These are phyloP conservation scores for Quadriops clusia DNA, from an alignment of 2,888 invertebrate genomes.

Conservation along the genomic window DNA sequence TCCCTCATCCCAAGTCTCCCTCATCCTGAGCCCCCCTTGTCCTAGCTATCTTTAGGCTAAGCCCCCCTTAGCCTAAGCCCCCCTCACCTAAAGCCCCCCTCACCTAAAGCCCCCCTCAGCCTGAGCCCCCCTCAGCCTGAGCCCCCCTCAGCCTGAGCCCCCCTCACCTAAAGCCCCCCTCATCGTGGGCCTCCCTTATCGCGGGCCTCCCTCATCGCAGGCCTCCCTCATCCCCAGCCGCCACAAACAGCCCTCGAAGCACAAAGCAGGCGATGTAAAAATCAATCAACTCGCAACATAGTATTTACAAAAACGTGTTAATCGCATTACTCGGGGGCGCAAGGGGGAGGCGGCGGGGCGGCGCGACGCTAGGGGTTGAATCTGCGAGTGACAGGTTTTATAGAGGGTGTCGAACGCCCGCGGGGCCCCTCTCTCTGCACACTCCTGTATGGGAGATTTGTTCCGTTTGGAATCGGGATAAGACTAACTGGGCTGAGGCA, in stretches of 20 bases:
- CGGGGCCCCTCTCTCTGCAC: constrained; percentile 25
- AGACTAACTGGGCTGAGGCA: no score
- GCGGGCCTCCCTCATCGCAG: neutral
- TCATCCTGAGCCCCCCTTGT: no score
- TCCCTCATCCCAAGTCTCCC: no score
- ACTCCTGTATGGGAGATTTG: constrained; percentile 3
- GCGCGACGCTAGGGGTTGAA: constrained; percentile 19
- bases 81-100: neutral
- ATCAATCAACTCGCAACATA: constrained; percentile 29
- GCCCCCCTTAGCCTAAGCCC: no score
- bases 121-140: neutral
- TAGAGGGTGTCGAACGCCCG: constrained; percentile 35
- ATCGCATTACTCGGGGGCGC: constrained; percentile 33
- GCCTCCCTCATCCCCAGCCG: neutral
- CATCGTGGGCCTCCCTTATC: neutral
- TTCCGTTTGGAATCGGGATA: neutral
- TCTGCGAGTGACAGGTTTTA: constrained; percentile 35
- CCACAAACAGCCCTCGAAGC: no score
- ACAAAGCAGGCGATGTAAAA: constrained; percentile 31
- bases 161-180: no score
- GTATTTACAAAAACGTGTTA: constrained; percentile 34
- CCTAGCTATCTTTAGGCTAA: no score
- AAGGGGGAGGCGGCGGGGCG: constrained; percentile 14
- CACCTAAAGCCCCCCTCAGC: constrained; percentile 5
- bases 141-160: no score